A percentile compares a stretch with the other conserved stretches of the same genome.
These are phyloP conservation scores for Laupala kohalensis DNA, from an alignment of 1,140 invertebrate genomes.

Conservation along the genomic window DNA sequence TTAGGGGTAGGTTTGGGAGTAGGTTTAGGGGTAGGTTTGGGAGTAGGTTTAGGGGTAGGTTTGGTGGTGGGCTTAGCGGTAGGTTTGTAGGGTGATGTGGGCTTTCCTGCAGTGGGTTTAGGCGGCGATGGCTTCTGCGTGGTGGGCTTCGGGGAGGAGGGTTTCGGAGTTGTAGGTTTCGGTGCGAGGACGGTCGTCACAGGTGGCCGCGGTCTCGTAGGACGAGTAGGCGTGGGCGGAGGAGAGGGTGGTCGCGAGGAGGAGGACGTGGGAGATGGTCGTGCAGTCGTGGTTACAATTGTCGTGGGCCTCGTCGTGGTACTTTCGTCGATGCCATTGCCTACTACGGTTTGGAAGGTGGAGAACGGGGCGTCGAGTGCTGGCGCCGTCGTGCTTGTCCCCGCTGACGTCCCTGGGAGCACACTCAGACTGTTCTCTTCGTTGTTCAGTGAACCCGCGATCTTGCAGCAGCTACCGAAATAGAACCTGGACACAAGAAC, in stretches of 20 bases:
- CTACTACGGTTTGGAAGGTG: slow-evolving; percentile 15
- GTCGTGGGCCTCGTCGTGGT: slow-evolving; percentile 9
- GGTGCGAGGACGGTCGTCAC: too few species aligned
- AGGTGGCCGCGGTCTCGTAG: background rate
- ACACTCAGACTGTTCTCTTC: slow-evolving; percentile 12
- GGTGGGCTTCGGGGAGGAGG: background rate
- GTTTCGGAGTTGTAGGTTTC: too few species aligned
- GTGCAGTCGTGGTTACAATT: too few species aligned
- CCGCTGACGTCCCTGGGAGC: background rate
- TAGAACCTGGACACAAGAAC: too few species aligned
- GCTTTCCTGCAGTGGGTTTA: slow-evolving; percentile 2
- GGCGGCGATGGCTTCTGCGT: background rate
- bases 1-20: background rate
- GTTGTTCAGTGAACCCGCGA: slow-evolving; percentile 9
- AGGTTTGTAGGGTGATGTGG: slow-evolving; percentile 21
- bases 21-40: background rate
- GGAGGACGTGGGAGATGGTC: slow-evolving; percentile 24
- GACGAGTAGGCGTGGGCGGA: background rate
- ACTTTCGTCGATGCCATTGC: slow-evolving; percentile 16
- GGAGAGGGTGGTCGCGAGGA: slow-evolving; percentile 4
- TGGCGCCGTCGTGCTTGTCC: background rate
- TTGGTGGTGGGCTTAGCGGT: slow-evolving; percentile 19
- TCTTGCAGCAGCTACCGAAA: slow-evolving; percentile 74
- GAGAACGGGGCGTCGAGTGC: slow-evolving; percentile 13
- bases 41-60: slow-evolving; percentile 13